phyloP scores from a whole-genome alignment of 2,797 vertebrate genomes.

The Sarcophilus harrisii region DNA sequence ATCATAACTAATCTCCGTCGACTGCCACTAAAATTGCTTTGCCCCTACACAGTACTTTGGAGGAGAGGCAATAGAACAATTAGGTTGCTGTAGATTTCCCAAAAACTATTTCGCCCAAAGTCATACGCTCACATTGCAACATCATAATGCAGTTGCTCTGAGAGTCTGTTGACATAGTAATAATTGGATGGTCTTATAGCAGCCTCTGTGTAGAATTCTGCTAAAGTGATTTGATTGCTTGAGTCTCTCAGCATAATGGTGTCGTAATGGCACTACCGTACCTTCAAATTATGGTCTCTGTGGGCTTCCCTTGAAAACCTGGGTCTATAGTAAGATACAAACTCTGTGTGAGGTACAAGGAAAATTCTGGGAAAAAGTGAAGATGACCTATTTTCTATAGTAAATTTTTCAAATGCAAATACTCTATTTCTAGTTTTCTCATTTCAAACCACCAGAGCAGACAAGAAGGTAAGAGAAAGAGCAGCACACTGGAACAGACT shows the following conservation, averaged over 20 bases:
- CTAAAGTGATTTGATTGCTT: slow-evolving; percentile 10
- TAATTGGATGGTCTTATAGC: slow-evolving; percentile 48
- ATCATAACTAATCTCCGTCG: slow-evolving; percentile 23
- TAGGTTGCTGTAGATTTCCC: slow-evolving; percentile 74
- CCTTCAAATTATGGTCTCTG: slow-evolving; percentile 14
- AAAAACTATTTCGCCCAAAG: slow-evolving; percentile 72
- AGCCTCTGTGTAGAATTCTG: slow-evolving; percentile 14
- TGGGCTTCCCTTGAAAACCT: not conserved
- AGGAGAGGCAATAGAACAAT: slow-evolving; percentile 74
- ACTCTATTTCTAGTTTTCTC: not conserved
- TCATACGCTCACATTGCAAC: slow-evolving; percentile 74
- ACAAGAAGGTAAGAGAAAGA: not conserved
- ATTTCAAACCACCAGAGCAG: not conserved
- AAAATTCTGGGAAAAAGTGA: slow-evolving; percentile 12
- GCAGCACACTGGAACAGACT: not conserved
- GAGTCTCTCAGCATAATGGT: slow-evolving; percentile 29
- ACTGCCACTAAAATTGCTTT: slow-evolving; percentile 60
- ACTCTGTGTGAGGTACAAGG: not conserved
- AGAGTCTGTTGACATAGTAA: slow-evolving; percentile 71
- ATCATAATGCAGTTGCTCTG: slow-evolving; percentile 67
- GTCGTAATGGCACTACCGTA: not conserved
- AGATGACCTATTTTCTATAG: not conserved
- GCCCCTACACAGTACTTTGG: slow-evolving; percentile 63
- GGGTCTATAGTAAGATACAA: not conserved
- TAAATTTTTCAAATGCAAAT: not conserved